Conservation (phyloP, 2,113 vertebrate genomes). For the Carlito syrichta region DNA sequence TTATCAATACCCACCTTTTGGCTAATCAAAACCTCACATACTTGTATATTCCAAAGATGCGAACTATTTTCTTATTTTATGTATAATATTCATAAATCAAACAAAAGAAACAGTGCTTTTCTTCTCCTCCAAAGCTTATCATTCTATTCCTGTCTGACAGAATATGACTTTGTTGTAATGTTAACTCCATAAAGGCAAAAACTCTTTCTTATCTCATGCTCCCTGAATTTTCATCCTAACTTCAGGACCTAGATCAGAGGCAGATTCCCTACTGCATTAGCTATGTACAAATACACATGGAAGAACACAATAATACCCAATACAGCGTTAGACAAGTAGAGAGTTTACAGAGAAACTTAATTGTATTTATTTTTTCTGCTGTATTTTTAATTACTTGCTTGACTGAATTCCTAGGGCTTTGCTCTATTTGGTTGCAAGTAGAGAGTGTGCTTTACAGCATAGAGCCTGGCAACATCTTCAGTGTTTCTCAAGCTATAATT, state of each 20-base stretch:
- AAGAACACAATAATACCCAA: background rate
- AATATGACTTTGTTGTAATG: background rate
- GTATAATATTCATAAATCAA: background rate
- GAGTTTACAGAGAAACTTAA: background rate
- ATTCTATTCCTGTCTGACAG: background rate
- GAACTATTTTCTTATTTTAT: background rate
- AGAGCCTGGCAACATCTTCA: background rate
- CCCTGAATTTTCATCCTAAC: background rate
- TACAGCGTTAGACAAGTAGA: background rate
- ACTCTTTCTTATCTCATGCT: background rate
- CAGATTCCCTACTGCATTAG: background rate
- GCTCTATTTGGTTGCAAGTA: background rate
- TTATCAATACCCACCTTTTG: background rate
- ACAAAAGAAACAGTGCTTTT: background rate
- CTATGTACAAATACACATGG: background rate
- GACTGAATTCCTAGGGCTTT: background rate
- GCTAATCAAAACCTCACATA: background rate
- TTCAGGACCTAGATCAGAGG: background rate
- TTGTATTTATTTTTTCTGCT: background rate
- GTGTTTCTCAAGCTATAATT: background rate
- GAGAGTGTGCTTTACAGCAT: background rate
- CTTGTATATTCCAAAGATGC: background rate
- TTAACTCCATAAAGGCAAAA: background rate
- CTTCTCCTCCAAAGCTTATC: background rate
- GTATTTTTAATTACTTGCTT: background rate